Base-by-base conservation (phyloP, 2,888 invertebrate genomes). In the Agrotis ipsilon region DNA sequence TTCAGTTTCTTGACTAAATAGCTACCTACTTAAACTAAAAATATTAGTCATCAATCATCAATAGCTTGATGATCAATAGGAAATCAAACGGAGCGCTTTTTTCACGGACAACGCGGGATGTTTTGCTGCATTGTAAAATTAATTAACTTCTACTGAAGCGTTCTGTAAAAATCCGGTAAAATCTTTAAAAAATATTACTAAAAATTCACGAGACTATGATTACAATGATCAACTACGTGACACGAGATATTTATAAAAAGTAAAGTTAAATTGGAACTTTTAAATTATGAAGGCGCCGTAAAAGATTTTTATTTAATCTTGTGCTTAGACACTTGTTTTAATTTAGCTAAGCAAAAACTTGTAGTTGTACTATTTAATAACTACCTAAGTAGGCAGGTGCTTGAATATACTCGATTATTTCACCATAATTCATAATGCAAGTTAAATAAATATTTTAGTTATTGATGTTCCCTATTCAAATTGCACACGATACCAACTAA, bases 201-300 rank as follows among this genome's bases (percentile, higher is more conserved):
- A 57, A 51, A 67, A 51, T 49, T 58, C 49, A 52, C 59, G 11
- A 21, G 59, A 39, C 52, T 63, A 16, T 49, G 27, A 71, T 27
- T 27, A 46, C 21, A 61, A 21, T 63, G 54, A 43, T 63, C 21
- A 55, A 51, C 63, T 72, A 72, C 59, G 73, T 74, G 72, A 46
- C n/a, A 54, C 5, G 19, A 46, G 43, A 27, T 39, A 51, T 45
- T 46, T 11, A 18, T 46, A 39, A 68, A 5, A 4, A 16, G 14
- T 3, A 6, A 62, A 59, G 43, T 54, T 39, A 63, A 60, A 55
- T 55, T 21, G 13, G 45, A 55, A 24, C 32, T 71, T 67, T 55
- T 60, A 43, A 54, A 54, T 57, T 48, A 39, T 39, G 39, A 39
- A 39, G 39, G 39, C 39, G 39, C 39, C 39, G 57, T 49, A 74